phyloP scores from a whole-genome alignment of 2,888 invertebrate species.

The Torymus texanus region DNA sequence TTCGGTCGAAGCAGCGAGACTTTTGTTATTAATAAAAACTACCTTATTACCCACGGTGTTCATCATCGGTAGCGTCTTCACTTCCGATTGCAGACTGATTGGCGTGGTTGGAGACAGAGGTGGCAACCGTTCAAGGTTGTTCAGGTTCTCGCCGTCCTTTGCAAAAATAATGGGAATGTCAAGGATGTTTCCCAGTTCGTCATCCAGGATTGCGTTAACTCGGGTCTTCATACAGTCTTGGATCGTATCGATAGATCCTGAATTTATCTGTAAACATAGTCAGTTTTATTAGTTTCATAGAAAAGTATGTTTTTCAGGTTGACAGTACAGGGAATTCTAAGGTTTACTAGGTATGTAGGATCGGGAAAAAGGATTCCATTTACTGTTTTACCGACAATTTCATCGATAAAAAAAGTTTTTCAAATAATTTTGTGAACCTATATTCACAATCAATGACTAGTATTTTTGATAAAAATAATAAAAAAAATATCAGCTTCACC shows the following conservation, averaged over 20 bases:
- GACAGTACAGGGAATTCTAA: too few relatives aligned
- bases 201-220: slow-evolving; percentile 58
- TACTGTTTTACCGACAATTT: too few relatives aligned
- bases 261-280: slow-evolving; percentile 29
- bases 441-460: too few relatives aligned
- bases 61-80: slow-evolving; percentile 22
- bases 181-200: slow-evolving; percentile 77
- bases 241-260: slow-evolving; percentile 26
- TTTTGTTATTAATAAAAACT: slow-evolving; percentile 44
- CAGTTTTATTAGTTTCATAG: not conserved
- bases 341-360: too few relatives aligned
- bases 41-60: slow-evolving; percentile 34
- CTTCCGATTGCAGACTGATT: slow-evolving; percentile 55
- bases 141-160: slow-evolving; percentile 77
- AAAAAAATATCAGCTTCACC: too few relatives aligned
- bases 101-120: slow-evolving; percentile 53
- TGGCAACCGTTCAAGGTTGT: slow-evolving; percentile 35
- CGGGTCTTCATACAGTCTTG: not conserved
- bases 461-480: too few relatives aligned
- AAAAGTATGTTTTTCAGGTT: too few relatives aligned
- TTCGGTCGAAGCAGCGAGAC: slow-evolving; percentile 10
- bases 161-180: slow-evolving; percentile 83
- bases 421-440: too few relatives aligned
- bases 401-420: too few relatives aligned
- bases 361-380: too few relatives aligned